phyloP scores from a whole-genome alignment of 92 coral and sea anemone species.

The Heteractis magnifica region DNA sequence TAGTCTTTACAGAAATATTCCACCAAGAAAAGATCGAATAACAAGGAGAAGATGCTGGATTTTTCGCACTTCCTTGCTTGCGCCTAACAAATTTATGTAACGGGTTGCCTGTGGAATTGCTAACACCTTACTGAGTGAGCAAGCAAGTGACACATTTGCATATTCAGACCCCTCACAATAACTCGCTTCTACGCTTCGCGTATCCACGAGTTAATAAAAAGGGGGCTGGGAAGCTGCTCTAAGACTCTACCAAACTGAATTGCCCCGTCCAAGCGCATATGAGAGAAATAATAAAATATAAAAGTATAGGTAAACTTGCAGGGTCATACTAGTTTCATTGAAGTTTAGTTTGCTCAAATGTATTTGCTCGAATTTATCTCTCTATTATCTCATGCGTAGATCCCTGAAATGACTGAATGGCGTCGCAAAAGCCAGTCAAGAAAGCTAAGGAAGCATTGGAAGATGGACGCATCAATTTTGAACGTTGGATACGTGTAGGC shows the following conservation, averaged over 20 bases:
- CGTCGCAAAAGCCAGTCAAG: constrained; percentile 26
- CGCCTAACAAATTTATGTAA: too few species aligned
- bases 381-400: neutral
- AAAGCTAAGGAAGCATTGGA: constrained; percentile 31
- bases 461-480: constrained; percentile 18
- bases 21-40: too few species aligned
- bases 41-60: too few species aligned
- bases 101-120: too few species aligned
- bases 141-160: too few species aligned
- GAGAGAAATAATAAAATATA: constrained; percentile 11
- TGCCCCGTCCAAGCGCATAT: constrained; percentile 5
- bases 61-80: too few species aligned
- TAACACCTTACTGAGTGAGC: too few species aligned
- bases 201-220: too few species aligned
- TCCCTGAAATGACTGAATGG: constrained; percentile 6
- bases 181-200: too few species aligned
- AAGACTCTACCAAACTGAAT: constrained; percentile 5
- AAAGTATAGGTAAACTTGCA: constrained; percentile 6
- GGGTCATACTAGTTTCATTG: constrained; percentile 14
- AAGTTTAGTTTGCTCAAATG: neutral
- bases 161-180: too few species aligned
- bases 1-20: too few species aligned
- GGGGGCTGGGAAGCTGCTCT: constrained; percentile 15
- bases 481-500: constrained; percentile 45
- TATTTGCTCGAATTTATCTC: neutral